Evolutionary conservation across 2,888 invertebrate genomes (phyloP).

Genomic region (Zele albiditarsus): DNA sequence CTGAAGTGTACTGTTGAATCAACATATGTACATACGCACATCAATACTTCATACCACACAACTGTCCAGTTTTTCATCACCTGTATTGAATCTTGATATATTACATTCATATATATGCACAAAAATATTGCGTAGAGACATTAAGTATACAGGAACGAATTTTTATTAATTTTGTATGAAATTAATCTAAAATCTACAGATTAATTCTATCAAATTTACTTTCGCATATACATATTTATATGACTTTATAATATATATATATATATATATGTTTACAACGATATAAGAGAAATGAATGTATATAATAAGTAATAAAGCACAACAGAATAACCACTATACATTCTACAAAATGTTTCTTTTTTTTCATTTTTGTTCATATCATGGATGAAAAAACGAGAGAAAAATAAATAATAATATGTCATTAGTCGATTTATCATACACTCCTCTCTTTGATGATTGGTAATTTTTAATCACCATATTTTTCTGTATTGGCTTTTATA

Average conservation of each 20-base stretch:
- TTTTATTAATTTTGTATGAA: neutral
- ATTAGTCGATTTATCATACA: neutral
- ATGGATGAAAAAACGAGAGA: neutral
- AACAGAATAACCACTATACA: neutral
- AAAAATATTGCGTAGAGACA: neutral
- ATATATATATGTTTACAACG: neutral
- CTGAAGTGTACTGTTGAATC: too few species aligned
- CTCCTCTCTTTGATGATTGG: neutral
- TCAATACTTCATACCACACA: too few species aligned
- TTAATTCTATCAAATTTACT: neutral
- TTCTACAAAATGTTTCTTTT: neutral
- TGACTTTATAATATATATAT: neutral
- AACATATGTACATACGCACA: too few species aligned
- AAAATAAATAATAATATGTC: neutral
- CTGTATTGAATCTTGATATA: neutral
- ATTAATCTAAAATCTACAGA: neutral
- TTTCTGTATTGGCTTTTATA: constrained; percentile 49
- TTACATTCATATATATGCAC: neutral
- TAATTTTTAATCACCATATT: neutral
- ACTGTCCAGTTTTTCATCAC: too few species aligned
- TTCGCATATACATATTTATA: neutral
- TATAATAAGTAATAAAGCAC: neutral
- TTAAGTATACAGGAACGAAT: neutral
- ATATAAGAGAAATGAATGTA: neutral
- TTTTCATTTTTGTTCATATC: neutral